Conservation (phyloP, 2,888 invertebrate species). For the Agrochola macilenta region DNA sequence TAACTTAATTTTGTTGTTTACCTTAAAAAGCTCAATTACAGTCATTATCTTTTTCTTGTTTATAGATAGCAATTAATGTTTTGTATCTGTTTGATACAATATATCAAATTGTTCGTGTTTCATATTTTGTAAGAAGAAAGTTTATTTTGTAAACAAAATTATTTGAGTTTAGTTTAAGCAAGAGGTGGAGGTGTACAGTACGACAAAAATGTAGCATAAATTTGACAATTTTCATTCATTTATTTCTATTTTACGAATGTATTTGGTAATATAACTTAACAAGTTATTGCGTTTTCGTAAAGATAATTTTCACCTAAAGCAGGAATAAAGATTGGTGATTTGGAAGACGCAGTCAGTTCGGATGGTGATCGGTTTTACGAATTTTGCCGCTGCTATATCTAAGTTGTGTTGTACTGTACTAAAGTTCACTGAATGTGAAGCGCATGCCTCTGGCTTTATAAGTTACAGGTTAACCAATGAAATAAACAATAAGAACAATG, state of each 20-base stretch:
- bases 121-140: background rate
- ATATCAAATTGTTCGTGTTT: conserved; percentile 6
- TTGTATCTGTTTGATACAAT: conserved; percentile 19
- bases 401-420: no score
- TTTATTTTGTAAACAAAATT: conserved; percentile 32
- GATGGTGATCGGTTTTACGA: no score
- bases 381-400: no score
- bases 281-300: no score
- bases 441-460: conserved; percentile 1
- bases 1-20: conserved; percentile 26
- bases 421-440: background rate
- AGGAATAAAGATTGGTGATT: no score
- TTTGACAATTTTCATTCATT: no score
- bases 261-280: no score
- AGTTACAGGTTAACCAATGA: conserved; percentile 16
- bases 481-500: conserved; percentile 32
- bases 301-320: no score
- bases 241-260: no score
- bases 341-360: no score
- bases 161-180: background rate
- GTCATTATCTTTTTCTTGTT: conserved; percentile 23
- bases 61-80: conserved; percentile 9
- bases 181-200: no score
- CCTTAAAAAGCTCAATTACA: conserved; percentile 11
- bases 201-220: no score